A percentile compares a stretch with the other conserved stretches of the same genome.
phyloP scores from a whole-genome alignment of 2,797 vertebrate species.

The Harpagifer antarcticus region DNA sequence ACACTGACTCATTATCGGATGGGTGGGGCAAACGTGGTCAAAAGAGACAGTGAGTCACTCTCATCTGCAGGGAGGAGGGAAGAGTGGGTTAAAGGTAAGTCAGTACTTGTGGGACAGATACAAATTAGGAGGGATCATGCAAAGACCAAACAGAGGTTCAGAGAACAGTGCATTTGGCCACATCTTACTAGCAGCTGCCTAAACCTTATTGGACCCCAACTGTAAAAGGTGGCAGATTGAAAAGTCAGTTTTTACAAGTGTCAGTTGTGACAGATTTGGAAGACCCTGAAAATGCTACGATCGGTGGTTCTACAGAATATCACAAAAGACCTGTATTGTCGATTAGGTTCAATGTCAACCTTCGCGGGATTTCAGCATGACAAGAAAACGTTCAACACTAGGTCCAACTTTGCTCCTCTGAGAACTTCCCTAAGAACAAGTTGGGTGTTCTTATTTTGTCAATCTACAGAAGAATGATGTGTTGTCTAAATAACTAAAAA shows the following conservation, averaged over 20 bases:
- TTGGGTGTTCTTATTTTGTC: background rate
- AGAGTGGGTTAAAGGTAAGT: background rate
- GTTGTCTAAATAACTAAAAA: background rate
- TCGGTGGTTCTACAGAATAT: background rate
- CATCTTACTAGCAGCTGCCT: background rate
- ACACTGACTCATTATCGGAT: conserved; percentile 9
- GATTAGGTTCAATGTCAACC: background rate
- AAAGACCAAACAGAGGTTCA: background rate
- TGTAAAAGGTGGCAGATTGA: too few species aligned
- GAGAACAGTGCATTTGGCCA: background rate
- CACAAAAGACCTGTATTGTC: background rate
- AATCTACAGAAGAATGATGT: too few species aligned
- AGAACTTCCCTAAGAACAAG: background rate
- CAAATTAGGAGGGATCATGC: background rate
- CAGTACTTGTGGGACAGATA: too few species aligned
- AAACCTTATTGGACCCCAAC: background rate
- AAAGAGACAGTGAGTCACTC: conserved; percentile 44
- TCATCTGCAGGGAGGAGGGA: conserved; percentile 24
- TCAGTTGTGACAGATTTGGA: background rate
- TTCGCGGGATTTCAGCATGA: background rate
- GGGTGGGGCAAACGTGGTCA: background rate
- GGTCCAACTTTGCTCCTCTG: background rate
- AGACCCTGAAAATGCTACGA: background rate
- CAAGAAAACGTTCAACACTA: background rate
- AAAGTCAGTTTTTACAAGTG: background rate